Base-by-base conservation (phyloP, 2,113 vertebrate genomes). In the Anthoscopus minutus region DNA sequence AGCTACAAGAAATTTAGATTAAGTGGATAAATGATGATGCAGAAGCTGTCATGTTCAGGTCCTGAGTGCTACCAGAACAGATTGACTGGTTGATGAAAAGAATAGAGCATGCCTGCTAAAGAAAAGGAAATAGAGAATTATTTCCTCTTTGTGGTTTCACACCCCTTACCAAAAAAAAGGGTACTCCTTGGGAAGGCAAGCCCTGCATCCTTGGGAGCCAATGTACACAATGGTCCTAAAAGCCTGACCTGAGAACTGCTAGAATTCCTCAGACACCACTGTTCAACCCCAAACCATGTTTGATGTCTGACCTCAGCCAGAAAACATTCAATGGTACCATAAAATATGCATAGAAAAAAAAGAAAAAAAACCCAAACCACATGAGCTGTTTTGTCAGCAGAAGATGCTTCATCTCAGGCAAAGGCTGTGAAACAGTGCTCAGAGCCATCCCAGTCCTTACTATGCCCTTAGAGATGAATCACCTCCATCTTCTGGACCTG, bases 11-110 rank as follows among this genome's bases (percentile, higher is more conserved):
- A 80, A 70, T 44, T 44, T 31, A 61, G 35, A n/a, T 80, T 73
- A 80, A 81, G 40, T 0, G 0, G 58, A 54, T 22, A 9, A 82
- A 79, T 2, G 16, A 40, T 30, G 53, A 79, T 0, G 0, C 28
- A 95, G 61, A 79, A 67, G 33, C 50, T 66, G 57, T 15, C 80
- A 40, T 35, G 15, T 56, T 86, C 33, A 71, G 60, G 27, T 8
- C 18, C 54, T 65, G 47, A 58, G 69, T 35, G 8, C 40, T 77
- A 53, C 31, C 44, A 77, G 76, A 22, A 65, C 28, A 42, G 54
- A 22, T 15, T 61, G 45, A 24, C 19, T 93, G n/a, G 37, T 4
- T 73, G 65, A 56, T 16, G 8, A 28, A 42, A 57, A 62, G 23
- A 88, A 48, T 2, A 42, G 15, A 69, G 30, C 17, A 50, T 21